Percentiles rank a stretch among this genome's conserved stretches.
phyloP scores from a whole-genome alignment of 1,140 invertebrate species.

The Reticulitermes speratus region DNA sequence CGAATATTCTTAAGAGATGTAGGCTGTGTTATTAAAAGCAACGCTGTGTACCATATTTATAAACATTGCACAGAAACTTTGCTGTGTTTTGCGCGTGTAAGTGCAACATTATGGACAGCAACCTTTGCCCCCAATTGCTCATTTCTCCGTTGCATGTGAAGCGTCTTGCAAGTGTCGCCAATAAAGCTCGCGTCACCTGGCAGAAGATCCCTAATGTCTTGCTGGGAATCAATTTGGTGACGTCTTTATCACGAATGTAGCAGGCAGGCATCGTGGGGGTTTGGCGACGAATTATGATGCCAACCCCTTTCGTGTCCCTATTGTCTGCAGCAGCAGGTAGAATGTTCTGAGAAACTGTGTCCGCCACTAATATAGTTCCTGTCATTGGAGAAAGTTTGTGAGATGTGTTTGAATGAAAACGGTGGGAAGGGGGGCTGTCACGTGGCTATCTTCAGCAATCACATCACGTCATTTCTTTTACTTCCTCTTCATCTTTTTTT shows the following conservation, averaged over 20 bases:
- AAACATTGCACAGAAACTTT: no score
- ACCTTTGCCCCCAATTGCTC: no score
- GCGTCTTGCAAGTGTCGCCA: no score
- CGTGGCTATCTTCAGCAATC: neutral
- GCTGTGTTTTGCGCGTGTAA: no score
- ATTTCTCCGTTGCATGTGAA: no score
- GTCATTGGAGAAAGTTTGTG: neutral
- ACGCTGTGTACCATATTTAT: no score
- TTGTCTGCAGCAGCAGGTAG: neutral
- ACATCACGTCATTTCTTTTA: slow-evolving; percentile 13
- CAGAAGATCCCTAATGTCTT: neutral
- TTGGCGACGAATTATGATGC: neutral
- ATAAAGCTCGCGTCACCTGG: neutral
- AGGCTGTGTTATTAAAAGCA: no score
- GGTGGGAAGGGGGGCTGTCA: neutral
- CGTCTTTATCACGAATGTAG: slow-evolving; percentile 6
- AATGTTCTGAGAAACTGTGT: neutral
- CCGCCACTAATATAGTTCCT: neutral
- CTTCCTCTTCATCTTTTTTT: neutral
- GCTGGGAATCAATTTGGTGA: slow-evolving; percentile 9
- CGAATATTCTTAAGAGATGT: no score
- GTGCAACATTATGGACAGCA: no score
- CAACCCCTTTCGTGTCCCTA: slow-evolving; percentile 12
- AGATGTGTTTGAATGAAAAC: neutral
- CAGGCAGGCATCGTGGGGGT: neutral